Base-by-base conservation (phyloP, 1,140 invertebrate species). In the Reticulitermes speratus region DNA sequence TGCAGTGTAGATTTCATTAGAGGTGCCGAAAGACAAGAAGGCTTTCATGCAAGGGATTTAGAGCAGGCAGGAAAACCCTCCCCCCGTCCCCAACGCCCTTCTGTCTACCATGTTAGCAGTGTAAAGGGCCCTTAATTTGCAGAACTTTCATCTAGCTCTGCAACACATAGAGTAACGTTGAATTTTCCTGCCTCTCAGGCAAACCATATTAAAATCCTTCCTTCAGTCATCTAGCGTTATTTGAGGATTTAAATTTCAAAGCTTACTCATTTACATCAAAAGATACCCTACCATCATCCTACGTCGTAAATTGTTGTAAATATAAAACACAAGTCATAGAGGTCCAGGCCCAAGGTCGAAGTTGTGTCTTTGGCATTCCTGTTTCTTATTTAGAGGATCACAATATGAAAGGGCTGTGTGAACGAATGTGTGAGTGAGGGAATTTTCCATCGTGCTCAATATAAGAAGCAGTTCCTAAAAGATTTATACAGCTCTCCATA, bases 101-200 rank as follows among this genome's bases (percentile, higher is more conserved):
- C 59, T 9, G 1, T 23, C 9, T 19, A n/a, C 25, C 21, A 19
- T 21, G 59, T 8, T 65, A 19, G 3, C 65, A 30, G 25, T 9
- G 65, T 75, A 75, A 25, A 75, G n/a, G 65, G 65, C n/a, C 65
- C 65, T 75, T 75, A 75, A 75, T 30, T 75, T 75, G n/a, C 65
- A 75, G 0, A 8, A 30, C n/a, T 6, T 30, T 75, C 65, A 30
- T 75, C 14, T n/a, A 75, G 65, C 65, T 30, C 25, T 75, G 65
- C 65, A n/a, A 30, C 65, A 75, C n/a, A 75, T 75, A 75, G 25
- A 75, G 65, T 8, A 75, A 75, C 5, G 65, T 14, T 30, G 65
- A 65, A 65, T 65, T 65, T 75, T 25, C 65, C 65, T 75, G 65
- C 65, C n/a, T 75, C 65, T 75, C 65, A n/a, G 65, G 65, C 65